phyloP scores from a whole-genome alignment of 2,113 vertebrate genomes.

The Stigmatopora nigra region DNA sequence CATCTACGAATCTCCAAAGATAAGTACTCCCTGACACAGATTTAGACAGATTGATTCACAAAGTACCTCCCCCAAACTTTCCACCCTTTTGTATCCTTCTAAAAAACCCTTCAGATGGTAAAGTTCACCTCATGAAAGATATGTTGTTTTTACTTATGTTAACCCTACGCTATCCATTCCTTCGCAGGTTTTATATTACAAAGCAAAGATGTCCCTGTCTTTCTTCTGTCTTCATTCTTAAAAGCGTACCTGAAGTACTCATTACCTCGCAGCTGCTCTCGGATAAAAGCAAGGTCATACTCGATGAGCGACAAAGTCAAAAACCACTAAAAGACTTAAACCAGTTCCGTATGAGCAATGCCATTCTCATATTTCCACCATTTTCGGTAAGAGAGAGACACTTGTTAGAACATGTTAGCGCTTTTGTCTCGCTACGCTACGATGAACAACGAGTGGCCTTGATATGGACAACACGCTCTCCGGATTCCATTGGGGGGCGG shows the following conservation, averaged over 20 bases:
- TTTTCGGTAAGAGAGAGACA: conserved; percentile 27
- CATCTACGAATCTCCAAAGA: background rate
- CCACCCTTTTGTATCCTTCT: background rate
- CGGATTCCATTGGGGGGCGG: conserved; percentile 36
- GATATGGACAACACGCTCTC: conserved; percentile 29
- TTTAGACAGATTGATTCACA: background rate
- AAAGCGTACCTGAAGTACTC: conserved; percentile 11
- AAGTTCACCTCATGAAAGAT: background rate
- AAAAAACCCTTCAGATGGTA: background rate
- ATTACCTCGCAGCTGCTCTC: conserved; percentile 27
- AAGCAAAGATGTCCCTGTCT: conserved; percentile 20
- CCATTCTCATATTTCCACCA: conserved; percentile 50
- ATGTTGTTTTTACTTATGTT: background rate
- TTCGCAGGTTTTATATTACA: conserved; percentile 34
- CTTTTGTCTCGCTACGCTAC: conserved; percentile 39
- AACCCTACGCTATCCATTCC: background rate
- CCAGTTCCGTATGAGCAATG: conserved; percentile 38
- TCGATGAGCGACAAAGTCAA: conserved; percentile 32
- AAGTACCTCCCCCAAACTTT: background rate
- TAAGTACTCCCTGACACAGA: background rate
- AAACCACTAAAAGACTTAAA: conserved; percentile 23
- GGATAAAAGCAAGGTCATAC: conserved; percentile 27
- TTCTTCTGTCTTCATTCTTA: conserved; percentile 8
- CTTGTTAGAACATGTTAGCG: conserved; percentile 46
- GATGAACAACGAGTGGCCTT: conserved; percentile 23